Base-by-base conservation (phyloP, 2,888 invertebrate species). In the Thymelicus sylvestris region DNA sequence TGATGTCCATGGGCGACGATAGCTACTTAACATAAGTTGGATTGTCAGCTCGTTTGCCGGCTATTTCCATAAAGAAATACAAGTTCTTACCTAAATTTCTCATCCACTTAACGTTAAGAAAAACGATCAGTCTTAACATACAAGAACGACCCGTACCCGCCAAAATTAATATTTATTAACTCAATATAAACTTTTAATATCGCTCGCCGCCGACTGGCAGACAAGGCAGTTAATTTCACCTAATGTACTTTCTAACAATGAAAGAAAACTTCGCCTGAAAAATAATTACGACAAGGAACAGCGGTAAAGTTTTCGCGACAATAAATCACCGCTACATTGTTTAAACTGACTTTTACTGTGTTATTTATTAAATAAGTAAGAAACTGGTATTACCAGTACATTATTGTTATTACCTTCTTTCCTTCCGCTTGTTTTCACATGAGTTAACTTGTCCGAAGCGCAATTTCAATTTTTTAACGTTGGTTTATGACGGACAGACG, bases 291-390 rank as follows among this genome's bases (percentile, higher is more conserved):
- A 66, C 71, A 66, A 47, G 38, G 19, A 59, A 47, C 71, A 66
- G 47, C 66, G 19, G 60, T 62, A 50, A 62, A 71, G 52, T 66
- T 71, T 70, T 61, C 66, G 44, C 70, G 61, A 66, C 47, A 38
- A 66, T 71, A 71, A 71, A 71, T 71, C 71, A 71, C 66, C 24
- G 61, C 66, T 38, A 71, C 71, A 71, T 71, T 71, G 71, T 71
- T 66, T 55, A 19, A 71, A 62, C 61, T 66, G 71, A 71, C 64
- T 69, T 69, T 69, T 47, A 69, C 69, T 59, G 63, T 57, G 63
- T 64, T 64, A 59, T 69, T 64, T 69, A 69, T 64, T 69, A 48
- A 69, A 69, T 69, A n/a, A 69, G 59, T 61, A 63, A 62, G 7
- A 52, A 52, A 52, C 15, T 52, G 52, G 24, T 24, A 55, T 55